Evolutionary conservation across 1,140 invertebrate genomes (phyloP).

Genomic region (Lithobius niger): DNA sequence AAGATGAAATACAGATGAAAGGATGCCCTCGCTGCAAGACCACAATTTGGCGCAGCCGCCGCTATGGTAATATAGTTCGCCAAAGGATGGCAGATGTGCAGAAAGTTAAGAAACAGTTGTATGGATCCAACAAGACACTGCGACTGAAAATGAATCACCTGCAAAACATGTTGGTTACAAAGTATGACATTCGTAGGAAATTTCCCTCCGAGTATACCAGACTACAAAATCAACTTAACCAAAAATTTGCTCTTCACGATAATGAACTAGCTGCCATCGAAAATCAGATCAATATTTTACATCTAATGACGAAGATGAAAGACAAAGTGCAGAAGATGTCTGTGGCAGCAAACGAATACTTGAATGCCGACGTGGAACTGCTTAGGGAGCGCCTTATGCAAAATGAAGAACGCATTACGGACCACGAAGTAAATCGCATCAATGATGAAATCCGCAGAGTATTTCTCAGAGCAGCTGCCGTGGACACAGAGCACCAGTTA

Average conservation of each 20-base stretch:
- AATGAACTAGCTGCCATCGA: neutral
- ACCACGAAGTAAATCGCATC: neutral
- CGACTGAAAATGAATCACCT: neutral
- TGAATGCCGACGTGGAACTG: neutral
- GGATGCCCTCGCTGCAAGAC: conserved; percentile 48
- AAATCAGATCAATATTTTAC: neutral
- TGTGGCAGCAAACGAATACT: neutral
- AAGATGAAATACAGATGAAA: conserved; percentile 36
- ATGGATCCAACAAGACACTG: conserved; percentile 17
- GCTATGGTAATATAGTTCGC: conserved; percentile 47
- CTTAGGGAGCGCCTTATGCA: neutral
- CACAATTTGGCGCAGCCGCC: conserved; percentile 40
- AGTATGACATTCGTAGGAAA: neutral
- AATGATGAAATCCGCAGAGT: neutral
- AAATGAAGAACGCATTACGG: neutral
- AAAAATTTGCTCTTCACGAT: neutral
- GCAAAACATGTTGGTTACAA: neutral
- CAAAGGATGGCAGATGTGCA: conserved; percentile 38
- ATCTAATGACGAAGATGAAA: neutral
- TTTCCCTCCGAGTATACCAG: neutral
- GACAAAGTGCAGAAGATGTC: neutral
- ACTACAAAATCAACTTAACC: neutral
- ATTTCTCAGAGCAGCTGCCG: neutral
- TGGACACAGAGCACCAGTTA: neutral
- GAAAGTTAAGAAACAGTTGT: conserved; percentile 36